These are phyloP conservation scores for Ceratosolen solmsi DNA, from an alignment of 1,140 invertebrate species.

Conservation along the genomic window DNA sequence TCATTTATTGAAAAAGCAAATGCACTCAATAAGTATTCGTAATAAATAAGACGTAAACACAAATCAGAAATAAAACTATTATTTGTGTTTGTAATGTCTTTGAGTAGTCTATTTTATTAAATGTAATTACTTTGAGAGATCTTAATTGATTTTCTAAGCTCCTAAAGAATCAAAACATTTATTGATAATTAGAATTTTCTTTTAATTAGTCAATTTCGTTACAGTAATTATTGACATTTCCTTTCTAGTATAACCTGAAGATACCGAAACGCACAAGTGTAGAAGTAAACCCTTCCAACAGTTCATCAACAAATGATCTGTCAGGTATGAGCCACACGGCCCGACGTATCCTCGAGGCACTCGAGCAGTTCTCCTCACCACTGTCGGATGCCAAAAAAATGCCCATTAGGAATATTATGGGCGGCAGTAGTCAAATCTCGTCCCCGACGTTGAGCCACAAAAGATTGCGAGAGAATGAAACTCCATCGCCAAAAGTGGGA, in stretches of 20 bases:
- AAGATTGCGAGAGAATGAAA: conserved; percentile 59
- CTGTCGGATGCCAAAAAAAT: conserved; percentile 82
- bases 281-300: conserved; percentile 72
- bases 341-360: conserved; percentile 79
- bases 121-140: too few relatives aligned
- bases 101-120: too few relatives aligned
- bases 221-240: neutral
- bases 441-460: conserved; percentile 54
- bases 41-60: too few relatives aligned
- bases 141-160: too few relatives aligned
- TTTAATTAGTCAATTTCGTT: neutral
- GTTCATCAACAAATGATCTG: conserved; percentile 57
- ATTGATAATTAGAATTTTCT: neutral
- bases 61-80: too few relatives aligned
- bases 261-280: conserved; percentile 68
- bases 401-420: conserved; percentile 70
- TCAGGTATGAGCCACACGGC: conserved; percentile 77
- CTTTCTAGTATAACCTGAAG: conserved; percentile 62
- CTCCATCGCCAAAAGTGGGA: conserved; percentile 60
- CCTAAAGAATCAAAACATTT: too few relatives aligned
- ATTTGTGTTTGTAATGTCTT: too few relatives aligned
- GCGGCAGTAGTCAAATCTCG: conserved; percentile 37
- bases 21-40: too few relatives aligned
- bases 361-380: conserved; percentile 84
- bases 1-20: too few relatives aligned